Evolutionary conservation across 2,113 vertebrate genomes (phyloP), one percentile per base, ranked within the genome.

Genomic region (Podiceps cristatus): DNA sequence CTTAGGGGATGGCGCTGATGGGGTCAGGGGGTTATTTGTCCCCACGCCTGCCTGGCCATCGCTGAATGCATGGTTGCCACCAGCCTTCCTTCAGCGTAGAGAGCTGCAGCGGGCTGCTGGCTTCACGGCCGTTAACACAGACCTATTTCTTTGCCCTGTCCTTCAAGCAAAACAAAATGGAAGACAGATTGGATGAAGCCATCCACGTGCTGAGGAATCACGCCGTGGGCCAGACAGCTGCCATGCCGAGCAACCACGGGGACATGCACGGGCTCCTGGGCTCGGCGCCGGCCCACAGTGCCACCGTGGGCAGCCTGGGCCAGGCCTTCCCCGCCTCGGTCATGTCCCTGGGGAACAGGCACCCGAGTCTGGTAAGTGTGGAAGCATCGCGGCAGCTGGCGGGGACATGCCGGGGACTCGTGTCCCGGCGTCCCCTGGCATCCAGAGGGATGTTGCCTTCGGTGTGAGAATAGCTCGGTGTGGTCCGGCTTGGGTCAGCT

Each of bases 141-240:
- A 7, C 3, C 10, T 5, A 1, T 59, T 24, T 44, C 64, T 85
- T 73, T 92, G 23, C 88, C 86, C 42, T 72, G 18, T 67, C 68
- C 45, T 76, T 63, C 33, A 82, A 98, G 98, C 99, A 99, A 98
- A 99, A 98, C 98, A 99, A 99, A 98, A 98, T 99, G 99, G 99
- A 99, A 95, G 99, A 99, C 96, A 99, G 98, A 90, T 98, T 99
- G 98, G 99, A 99, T 17, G 99, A 99, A 97, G 99, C 99, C 82
- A 99, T 99, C 93, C 99, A 99, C 1, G 99, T 99, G 82, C 98
- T 99, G 88, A 99, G 99, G 74, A 99, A 98, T 94, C 99, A 99
- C 1, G 99, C 99, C 0, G 99, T 99, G 97, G 99, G 99, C 80
- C 98, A 99, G 55, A 98, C 98, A 1, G 97, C 98, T 0, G 92